phyloP scores from a whole-genome alignment of 2,113 vertebrate genomes.

The Periophthalmus modestus region DNA sequence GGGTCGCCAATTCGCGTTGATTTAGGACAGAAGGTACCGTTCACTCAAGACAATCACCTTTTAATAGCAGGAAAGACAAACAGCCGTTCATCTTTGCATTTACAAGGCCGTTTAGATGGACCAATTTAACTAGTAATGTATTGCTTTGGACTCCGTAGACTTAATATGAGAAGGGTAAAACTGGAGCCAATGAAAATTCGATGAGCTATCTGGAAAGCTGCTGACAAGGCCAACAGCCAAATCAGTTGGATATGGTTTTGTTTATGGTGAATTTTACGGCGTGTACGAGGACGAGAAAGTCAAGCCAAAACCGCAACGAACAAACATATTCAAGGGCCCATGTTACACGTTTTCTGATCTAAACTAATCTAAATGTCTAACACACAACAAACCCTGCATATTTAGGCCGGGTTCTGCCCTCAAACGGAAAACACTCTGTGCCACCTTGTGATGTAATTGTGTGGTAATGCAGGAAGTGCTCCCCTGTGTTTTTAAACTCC shows the following conservation, averaged over 20 bases:
- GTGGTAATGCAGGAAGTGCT: too few relatives aligned
- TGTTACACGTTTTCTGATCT: too few relatives aligned
- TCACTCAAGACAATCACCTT: conserved; percentile 11
- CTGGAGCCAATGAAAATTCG: conserved; percentile 2
- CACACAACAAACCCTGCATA: too few relatives aligned
- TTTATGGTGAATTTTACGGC: conserved; percentile 7
- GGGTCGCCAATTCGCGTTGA: conserved; percentile 5
- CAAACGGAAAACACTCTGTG: too few relatives aligned
- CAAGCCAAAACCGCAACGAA: too few relatives aligned
- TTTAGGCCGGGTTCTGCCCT: too few relatives aligned
- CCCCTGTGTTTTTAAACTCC: too few relatives aligned
- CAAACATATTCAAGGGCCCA: too few relatives aligned
- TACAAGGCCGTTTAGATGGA: neutral
- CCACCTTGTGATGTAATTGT: too few relatives aligned
- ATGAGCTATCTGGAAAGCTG: conserved; percentile 1
- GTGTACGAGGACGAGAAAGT: conserved; percentile 1
- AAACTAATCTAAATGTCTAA: too few relatives aligned
- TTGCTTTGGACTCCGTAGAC: conserved; percentile 5
- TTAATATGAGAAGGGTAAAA: neutral
- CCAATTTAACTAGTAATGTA: conserved; percentile 10
- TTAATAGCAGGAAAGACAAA: conserved; percentile 12
- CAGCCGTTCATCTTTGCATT: neutral
- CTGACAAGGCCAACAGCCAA: neutral
- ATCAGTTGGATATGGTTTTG: conserved; percentile 3
- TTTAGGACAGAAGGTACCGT: conserved; percentile 5